Evolutionary conservation across 2,888 invertebrate species (phyloP), one percentile per base, ranked within the genome.

Genomic region (Lypha dubia): DNA sequence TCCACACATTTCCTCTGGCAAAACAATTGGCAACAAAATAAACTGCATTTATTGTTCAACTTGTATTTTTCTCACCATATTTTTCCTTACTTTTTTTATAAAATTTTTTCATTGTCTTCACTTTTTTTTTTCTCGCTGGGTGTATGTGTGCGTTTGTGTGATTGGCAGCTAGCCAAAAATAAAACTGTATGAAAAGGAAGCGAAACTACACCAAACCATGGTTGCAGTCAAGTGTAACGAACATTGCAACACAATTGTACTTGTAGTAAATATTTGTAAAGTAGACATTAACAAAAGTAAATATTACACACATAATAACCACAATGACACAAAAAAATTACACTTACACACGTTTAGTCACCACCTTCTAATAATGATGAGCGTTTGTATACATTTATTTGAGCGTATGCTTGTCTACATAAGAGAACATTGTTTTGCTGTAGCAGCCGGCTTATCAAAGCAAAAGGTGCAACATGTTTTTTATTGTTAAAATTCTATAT

Each of bases 91-190:
- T n/a, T n/a, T 38, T 38, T 11, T 4, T 38, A 2, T 38, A 11
- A 6, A 11, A 4, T 49, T 17, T 51, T 62, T 68, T n/a, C 46
- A 68, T 68, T 79, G 53, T 71, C 63, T 44, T 17, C 46, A 63
- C 8, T 53, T 67, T 44, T 53, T 67, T 44, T 22, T 44, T 24
- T 24, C 51, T 51, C 17, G 60, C n/a, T n/a, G n/a, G n/a, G n/a
- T n/a, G 41, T 49, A 35, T 20, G 46, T 63, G 44, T 63, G 63
- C 74, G 84, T 77, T 84, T 84, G 84, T 63, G 63, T 77, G 84
- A 81, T 84, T 84, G 84, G 84, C 84, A 77, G 44, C 32, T 84
- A 62, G 84, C 84, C 84, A 84, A 84, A 84, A 84, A 81, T 53
- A 1, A 1, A 20, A 9, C 8, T 58, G 8, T 4, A 32, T 46